Percentiles rank a stretch among this genome's conserved stretches.
phyloP scores from a whole-genome alignment of 2,888 invertebrate genomes.

The Isotomurus palustris region DNA sequence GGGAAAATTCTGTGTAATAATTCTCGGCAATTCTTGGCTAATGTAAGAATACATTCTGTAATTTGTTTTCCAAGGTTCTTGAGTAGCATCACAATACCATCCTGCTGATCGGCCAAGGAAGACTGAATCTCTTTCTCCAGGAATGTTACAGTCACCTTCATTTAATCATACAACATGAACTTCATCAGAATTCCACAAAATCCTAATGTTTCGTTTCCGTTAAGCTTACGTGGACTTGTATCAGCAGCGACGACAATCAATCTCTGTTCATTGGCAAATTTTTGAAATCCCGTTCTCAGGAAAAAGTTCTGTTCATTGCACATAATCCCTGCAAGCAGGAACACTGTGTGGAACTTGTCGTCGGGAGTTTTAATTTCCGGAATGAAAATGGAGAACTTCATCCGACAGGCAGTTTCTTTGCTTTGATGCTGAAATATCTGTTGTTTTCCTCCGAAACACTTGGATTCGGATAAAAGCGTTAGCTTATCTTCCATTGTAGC shows the following conservation, averaged over 20 bases:
- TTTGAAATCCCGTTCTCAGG: slow-evolving; percentile 90
- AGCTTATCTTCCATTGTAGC: not conserved
- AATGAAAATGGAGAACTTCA: slow-evolving; percentile 87
- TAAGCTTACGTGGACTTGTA: slow-evolving; percentile 70
- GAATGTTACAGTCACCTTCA: slow-evolving; percentile 60
- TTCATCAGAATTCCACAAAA: not conserved
- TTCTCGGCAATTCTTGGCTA: slow-evolving; percentile 71
- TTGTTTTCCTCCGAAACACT: slow-evolving; percentile 24
- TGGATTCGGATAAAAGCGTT: slow-evolving; percentile 7
- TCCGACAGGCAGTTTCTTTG: slow-evolving; percentile 71
- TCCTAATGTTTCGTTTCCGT: not conserved
- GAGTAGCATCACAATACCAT: slow-evolving; percentile 88
- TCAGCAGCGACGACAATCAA: slow-evolving; percentile 88
- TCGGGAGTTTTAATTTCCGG: slow-evolving; percentile 63
- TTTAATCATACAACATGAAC: not conserved
- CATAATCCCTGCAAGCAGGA: slow-evolving; percentile 84
- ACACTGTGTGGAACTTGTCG: slow-evolving; percentile 55
- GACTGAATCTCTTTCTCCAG: slow-evolving; percentile 84
- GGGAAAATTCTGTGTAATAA: slow-evolving; percentile 71
- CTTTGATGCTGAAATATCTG: slow-evolving; percentile 51
- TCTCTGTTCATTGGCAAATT: slow-evolving; percentile 76
- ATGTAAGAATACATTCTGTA: slow-evolving; percentile 94
- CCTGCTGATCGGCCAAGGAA: slow-evolving; percentile 94
- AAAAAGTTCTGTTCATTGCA: slow-evolving; percentile 95
- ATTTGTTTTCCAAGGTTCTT: slow-evolving; percentile 82